Percentiles rank a stretch among this genome's conserved stretches.
Conservation (phyloP, 2,113 vertebrate species). For the Bufo bufo region DNA sequence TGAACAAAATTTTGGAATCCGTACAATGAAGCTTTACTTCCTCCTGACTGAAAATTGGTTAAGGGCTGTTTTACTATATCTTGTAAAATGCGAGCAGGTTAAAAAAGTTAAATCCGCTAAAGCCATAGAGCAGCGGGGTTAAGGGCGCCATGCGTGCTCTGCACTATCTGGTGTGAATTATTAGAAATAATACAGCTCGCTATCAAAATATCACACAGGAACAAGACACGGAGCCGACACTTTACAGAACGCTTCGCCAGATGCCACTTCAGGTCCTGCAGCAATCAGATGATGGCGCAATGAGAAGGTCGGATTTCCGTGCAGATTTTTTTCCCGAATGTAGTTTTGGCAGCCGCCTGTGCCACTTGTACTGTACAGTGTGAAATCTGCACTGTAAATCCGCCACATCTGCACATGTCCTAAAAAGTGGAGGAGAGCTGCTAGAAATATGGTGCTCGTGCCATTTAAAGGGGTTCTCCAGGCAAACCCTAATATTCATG, state of each 20-base stretch:
- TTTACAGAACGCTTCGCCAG: background rate
- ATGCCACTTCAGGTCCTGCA: background rate
- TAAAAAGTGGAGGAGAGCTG: no score
- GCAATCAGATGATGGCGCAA: background rate
- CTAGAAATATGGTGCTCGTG: no score
- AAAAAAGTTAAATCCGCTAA: background rate
- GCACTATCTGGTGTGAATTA: conserved; percentile 1
- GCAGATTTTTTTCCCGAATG: no score
- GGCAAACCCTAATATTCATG: no score
- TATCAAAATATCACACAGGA: background rate
- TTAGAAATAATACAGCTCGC: background rate
- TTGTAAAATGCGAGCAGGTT: background rate
- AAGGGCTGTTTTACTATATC: conserved; percentile 1
- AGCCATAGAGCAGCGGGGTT: background rate
- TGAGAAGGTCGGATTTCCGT: no score
- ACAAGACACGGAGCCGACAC: background rate
- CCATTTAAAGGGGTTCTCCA: no score
- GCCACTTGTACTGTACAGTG: no score
- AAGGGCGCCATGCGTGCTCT: background rate
- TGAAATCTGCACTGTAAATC: no score
- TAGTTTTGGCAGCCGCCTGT: no score
- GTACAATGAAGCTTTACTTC: conserved; percentile 27
- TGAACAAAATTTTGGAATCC: conserved; percentile 32
- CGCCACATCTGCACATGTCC: no score
- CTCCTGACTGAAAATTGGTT: conserved; percentile 11